phyloP scores from a whole-genome alignment of 2,888 invertebrate species.

The Plagodis dolabraria region DNA sequence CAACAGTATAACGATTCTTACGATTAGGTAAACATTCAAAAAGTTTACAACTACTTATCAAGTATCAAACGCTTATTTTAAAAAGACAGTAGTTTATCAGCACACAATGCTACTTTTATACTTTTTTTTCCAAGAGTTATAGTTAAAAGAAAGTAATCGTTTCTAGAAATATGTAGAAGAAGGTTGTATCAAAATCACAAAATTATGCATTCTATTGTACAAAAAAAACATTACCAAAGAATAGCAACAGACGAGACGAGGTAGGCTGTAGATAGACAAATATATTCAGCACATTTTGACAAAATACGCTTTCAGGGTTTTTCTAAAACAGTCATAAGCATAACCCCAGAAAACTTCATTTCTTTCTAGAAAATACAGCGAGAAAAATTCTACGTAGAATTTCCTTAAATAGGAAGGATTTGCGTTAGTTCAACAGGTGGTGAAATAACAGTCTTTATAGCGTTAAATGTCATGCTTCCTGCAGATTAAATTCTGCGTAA shows the following conservation, averaged over 20 bases:
- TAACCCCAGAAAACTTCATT: too few species aligned
- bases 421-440: background rate
- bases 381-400: background rate
- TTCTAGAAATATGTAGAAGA: too few species aligned
- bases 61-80: constrained; percentile 35
- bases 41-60: constrained; percentile 38
- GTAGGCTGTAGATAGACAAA: background rate
- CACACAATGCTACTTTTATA: background rate
- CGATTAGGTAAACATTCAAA: constrained; percentile 39
- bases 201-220: too few species aligned
- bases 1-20: constrained; percentile 14
- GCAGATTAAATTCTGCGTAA: background rate
- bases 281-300: background rate
- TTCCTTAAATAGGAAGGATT: background rate
- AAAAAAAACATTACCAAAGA: background rate
- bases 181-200: too few species aligned
- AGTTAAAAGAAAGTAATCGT: too few species aligned
- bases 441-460: background rate
- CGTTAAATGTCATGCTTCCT: background rate
- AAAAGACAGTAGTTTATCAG: constrained; percentile 8
- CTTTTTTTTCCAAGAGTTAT: background rate
- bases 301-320: background rate
- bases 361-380: background rate
- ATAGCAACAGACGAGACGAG: background rate
- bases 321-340: background rate